Base-by-base conservation (phyloP, 2,797 vertebrate species). In the Typhlichthys subterraneus region DNA sequence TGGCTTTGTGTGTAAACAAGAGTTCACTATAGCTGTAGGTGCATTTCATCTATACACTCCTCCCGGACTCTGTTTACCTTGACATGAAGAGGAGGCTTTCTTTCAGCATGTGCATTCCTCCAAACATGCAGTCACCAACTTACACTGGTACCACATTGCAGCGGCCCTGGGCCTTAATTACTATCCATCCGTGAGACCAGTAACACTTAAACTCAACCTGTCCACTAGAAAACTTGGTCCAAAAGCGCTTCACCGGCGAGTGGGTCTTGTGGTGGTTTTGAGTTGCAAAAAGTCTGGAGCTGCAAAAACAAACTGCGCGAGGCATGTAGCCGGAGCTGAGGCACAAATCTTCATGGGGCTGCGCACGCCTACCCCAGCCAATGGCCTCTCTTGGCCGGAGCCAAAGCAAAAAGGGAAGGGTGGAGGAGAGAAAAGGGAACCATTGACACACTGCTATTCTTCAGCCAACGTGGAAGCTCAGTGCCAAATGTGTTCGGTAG, bases 381-480 rank as follows among this genome's bases (percentile, higher is more conserved):
- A 79, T 61, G 70, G 70, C 74, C 80, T 81, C 69, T 70, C 75
- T 63, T 66, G 59, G 75, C 79, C 76, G 74, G 82, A 66, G 73
- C 77, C 52, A 63, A 82, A 83, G 53, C 61, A 67, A 81, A 49
- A 61, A 65, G 65, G 70, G 77, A 83, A 63, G 76, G 71, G 72
- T 67, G 59, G 53, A 12, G 75, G 61, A 63, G 70, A 70, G 75
- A 74, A 76, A 89, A 85, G 68, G 76, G 76, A 85, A 72, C 76
- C 80, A 84, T 81, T 88, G 85, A 91, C 82, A 86, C 75, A 60
- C 46, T 73, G 79, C 81, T 87, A 87, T 85, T 88, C 86, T 87
- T 82, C 57, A 71, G 80, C 81, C 75, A 87, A 83, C 84, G 85
- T 69, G 67, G 81, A 86, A 84, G 71, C 65, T 70, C 47, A 64